phyloP scores from a whole-genome alignment of 2,888 invertebrate genomes.

The Hypselothyrea guttata region DNA sequence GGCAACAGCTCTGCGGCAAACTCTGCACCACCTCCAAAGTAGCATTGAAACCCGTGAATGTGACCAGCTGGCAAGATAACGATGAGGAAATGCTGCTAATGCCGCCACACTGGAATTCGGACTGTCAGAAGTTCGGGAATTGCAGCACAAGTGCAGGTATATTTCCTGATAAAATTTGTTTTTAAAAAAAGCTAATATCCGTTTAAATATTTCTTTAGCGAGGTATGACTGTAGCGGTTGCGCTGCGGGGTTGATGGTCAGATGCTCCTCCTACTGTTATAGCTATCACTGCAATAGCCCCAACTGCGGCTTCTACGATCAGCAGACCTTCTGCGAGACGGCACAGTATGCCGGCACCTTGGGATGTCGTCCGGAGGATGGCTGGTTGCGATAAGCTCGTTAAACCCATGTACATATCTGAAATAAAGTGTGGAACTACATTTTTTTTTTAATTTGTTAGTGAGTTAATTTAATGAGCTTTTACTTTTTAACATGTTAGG shows the following conservation, averaged over 20 bases:
- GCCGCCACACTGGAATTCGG: constrained; percentile 54
- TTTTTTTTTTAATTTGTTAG: no score
- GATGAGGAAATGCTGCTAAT: constrained; percentile 36
- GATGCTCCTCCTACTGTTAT: constrained; percentile 70
- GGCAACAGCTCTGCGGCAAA: constrained; percentile 63
- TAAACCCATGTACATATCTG: neutral
- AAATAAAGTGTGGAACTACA: no score
- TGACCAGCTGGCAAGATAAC: constrained; percentile 34
- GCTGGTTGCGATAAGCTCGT: constrained; percentile 44
- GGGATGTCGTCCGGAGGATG: constrained; percentile 65
- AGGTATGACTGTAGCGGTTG: constrained; percentile 73
- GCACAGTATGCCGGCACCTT: constrained; percentile 30
- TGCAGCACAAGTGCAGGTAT: constrained; percentile 50
- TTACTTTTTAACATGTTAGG: no score
- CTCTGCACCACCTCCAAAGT: constrained; percentile 67
- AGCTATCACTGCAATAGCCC: constrained; percentile 54
- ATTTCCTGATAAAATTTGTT: no score
- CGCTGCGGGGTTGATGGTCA: constrained; percentile 15
- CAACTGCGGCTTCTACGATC: constrained; percentile 64
- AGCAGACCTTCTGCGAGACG: constrained; percentile 57
- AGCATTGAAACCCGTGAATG: constrained; percentile 51
- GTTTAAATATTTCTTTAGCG: no score
- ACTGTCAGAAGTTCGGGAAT: constrained; percentile 29
- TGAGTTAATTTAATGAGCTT: no score
- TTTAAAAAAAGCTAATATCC: no score